These are phyloP conservation scores for Pionites leucogaster DNA, from an alignment of 2,113 vertebrate species.

Conservation along the genomic window DNA sequence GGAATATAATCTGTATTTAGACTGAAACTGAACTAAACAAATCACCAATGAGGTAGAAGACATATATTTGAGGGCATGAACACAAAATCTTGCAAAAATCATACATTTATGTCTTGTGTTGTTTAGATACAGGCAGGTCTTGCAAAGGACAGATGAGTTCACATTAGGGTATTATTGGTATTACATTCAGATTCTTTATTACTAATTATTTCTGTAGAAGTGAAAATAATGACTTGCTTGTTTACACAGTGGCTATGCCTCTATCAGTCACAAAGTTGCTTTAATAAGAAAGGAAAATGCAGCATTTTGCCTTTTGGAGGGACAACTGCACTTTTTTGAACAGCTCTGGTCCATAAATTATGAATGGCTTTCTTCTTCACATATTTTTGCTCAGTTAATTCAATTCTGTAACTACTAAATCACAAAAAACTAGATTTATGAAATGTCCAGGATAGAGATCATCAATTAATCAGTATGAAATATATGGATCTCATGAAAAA, in stretches of 20 bases:
- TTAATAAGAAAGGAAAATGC: neutral
- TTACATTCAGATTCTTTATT: neutral
- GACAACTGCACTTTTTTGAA: neutral
- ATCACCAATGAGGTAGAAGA: neutral
- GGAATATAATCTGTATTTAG: neutral
- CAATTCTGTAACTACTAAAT: neutral
- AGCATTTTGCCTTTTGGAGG: neutral
- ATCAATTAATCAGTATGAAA: neutral
- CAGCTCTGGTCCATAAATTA: neutral
- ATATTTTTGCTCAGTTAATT: neutral
- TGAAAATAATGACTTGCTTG: neutral
- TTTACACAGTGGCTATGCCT: neutral
- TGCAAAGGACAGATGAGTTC: neutral
- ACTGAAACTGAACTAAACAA: slow-evolving; percentile 27
- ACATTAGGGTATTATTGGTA: neutral
- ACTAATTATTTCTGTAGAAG: neutral
- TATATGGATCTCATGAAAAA: neutral
- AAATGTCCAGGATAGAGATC: neutral
- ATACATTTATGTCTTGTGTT: neutral
- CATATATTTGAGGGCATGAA: neutral
- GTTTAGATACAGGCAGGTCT: neutral
- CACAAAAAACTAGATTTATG: neutral
- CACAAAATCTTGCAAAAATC: neutral
- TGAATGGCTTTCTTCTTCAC: neutral
- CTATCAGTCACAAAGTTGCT: neutral